Evolutionary conservation across 2,113 vertebrate genomes (phyloP).

Genomic region (Zapornia atra): DNA sequence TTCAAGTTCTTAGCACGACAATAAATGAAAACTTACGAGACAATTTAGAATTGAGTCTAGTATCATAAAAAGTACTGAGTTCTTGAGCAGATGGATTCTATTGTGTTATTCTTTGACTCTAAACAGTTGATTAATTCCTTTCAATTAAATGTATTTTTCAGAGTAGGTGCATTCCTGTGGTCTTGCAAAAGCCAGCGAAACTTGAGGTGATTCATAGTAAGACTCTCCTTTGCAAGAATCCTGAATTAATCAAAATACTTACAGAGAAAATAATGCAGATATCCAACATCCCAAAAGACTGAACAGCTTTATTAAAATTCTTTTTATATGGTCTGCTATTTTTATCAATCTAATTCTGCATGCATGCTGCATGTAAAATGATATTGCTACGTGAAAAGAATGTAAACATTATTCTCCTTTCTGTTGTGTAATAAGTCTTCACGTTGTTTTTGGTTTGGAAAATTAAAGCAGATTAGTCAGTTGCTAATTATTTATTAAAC

Average conservation of each 20-base stretch:
- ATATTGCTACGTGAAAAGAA: not conserved
- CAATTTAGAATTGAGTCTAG: not conserved
- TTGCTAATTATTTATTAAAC: conserved; percentile 44
- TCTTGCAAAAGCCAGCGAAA: not conserved
- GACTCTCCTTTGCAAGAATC: not conserved
- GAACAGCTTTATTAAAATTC: not conserved
- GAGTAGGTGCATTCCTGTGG: conserved; percentile 28
- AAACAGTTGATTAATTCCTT: not conserved
- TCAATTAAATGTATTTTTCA: conserved; percentile 3
- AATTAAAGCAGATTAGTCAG: not conserved
- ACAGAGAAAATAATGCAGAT: not conserved
- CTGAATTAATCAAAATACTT: not conserved
- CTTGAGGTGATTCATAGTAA: not conserved
- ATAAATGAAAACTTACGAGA: not conserved
- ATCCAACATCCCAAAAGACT: not conserved
- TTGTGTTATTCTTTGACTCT: not conserved
- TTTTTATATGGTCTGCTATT: not conserved
- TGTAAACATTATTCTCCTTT: not conserved
- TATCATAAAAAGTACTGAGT: not conserved
- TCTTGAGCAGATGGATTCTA: not conserved
- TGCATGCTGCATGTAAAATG: not conserved
- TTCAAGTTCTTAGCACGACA: not conserved
- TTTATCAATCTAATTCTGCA: not conserved
- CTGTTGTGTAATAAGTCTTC: not conserved
- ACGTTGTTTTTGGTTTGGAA: not conserved